Percentiles rank a stretch among this genome's conserved stretches.
Evolutionary conservation across 2,797 vertebrate genomes (phyloP).

Genomic region (Rhinophrynus dorsalis): DNA sequence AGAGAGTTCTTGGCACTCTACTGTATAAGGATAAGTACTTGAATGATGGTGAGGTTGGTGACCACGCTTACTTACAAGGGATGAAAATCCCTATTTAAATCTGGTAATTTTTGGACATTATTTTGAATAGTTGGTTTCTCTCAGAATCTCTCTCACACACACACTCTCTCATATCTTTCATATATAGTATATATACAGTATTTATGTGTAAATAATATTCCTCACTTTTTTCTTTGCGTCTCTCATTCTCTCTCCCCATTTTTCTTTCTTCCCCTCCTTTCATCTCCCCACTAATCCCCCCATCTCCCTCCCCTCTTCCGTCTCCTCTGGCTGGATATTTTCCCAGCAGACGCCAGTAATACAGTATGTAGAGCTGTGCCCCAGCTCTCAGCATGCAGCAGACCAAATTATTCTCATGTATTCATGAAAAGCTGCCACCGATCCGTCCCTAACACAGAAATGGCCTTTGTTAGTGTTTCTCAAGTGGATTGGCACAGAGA

Average conservation of each 20-base stretch:
- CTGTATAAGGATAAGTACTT: too few relatives aligned
- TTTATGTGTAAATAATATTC: too few relatives aligned
- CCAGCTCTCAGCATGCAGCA: conserved; percentile 47
- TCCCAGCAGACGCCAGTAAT: conserved; percentile 49
- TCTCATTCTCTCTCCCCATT: conserved; percentile 24
- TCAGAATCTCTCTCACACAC: too few relatives aligned
- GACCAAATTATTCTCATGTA: conserved; percentile 52
- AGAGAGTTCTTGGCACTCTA: too few relatives aligned
- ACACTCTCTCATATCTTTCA: too few relatives aligned
- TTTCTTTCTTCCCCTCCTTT: conserved; percentile 35
- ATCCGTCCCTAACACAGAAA: conserved; percentile 48
- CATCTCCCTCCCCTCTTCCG: conserved; percentile 22
- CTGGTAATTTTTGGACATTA: too few relatives aligned
- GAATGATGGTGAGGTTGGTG: too few relatives aligned
- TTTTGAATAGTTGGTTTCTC: too few relatives aligned
- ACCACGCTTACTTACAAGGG: too few relatives aligned
- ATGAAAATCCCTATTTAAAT: too few relatives aligned
- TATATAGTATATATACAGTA: too few relatives aligned
- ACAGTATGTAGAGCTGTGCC: conserved; percentile 49
- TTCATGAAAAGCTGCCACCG: conserved; percentile 52
- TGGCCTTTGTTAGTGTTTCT: conserved; percentile 57
- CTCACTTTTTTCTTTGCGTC: too few relatives aligned
- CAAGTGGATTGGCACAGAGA: conserved; percentile 57
- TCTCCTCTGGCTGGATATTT: conserved; percentile 49
- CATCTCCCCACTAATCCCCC: conserved; percentile 43